Evolutionary conservation across 2,113 vertebrate genomes (phyloP), one percentile per base, ranked within the genome.

Genomic region (Xiphophorus hellerii): DNA sequence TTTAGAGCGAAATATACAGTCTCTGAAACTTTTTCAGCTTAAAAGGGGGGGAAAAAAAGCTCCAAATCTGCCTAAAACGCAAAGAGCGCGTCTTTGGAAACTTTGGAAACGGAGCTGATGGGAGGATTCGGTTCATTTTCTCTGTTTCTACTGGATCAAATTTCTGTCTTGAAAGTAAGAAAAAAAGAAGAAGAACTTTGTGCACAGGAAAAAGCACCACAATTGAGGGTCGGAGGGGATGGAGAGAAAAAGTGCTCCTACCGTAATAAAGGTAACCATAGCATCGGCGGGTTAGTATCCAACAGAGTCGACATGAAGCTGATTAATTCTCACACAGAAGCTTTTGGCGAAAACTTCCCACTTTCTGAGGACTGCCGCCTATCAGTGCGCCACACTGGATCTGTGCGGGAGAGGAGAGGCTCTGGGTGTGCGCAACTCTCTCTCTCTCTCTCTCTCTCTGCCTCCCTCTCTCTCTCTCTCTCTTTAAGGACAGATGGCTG

Each of bases 201-300:
- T 9, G 22, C 51, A n/a, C 22, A 20, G 15, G 2, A 31, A 31
- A 20, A 64, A 28, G 64, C 37, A 13, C 9, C 66, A 73, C 64
- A 17, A 5, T 13, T 63, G 69, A 33, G 11, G 22, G 54, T 2
- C 37, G 9, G 22, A 54, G 4, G 33, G 33, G 33, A 17, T 54
- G 4, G 0, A 30, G 64, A 51, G 9, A 28, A 79, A 63, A 66
- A 12, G 14, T 27, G 62, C 54, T 87, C 97, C 95, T 97, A 98
- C 97, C 97, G 97, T 97, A 97, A 96, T 94, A 96, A 96, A 96
- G 96, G 96, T 96, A 97, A 98, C 97, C 98, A 98, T 98, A 97
- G 97, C 98, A 97, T 97, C 96, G 95, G 96, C 94, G 92, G 94
- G 93, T 92, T 92, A 93, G 94, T 95, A 96, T 97, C 95, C 97